Base-by-base conservation (phyloP, 2,797 vertebrate genomes). In the Anguilla marmorata region DNA sequence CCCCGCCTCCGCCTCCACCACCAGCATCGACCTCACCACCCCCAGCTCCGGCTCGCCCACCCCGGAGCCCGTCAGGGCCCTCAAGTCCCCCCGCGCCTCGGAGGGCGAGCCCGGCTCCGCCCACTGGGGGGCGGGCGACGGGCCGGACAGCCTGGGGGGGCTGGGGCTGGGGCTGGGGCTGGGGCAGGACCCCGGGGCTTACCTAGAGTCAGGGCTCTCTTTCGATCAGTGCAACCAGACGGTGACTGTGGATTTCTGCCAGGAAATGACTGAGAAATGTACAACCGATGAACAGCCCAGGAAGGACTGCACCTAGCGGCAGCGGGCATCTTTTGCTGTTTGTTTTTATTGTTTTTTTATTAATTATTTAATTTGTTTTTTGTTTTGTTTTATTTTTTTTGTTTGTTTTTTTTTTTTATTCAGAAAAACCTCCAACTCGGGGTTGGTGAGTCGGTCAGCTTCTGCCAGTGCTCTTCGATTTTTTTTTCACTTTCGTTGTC, bases 241-340 rank as follows among this genome's bases (percentile, higher is more conserved):
- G 0, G 98, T 99, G 90, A 99, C 98, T 0, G 97, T 99, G 91
- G 98, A 99, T 95, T 99, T 99, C 94, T 99, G 98, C 96, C 98
- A 99, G 95, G 98, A 99, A 96, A 99, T 99, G 98, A 99, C 98
- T 92, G 98, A 99, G 92, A 99, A 99, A 96, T 99, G 98, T 97
- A 99, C 98, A 88, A 99, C 98, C 84, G 98, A 99, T 56, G 98
- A 99, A 94, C 98, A 98, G 92, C 98, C 98, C 85, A 96, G 97
- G 93, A 99, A 97, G 95, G 98, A 99, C 95, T 98, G 96, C 90
- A 95, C 97, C 93, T 97, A 98, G 96, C 96, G 96, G 95, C 90
- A 88, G 74, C 87, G 92, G 90, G 93, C 93, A 87, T 93, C 94
- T 90, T 37, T 41, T 91, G 86, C 93, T 92, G 92, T 91, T 88